These are phyloP conservation scores for Leucania comma DNA, from an alignment of 2,888 invertebrate species.

Conservation along the genomic window DNA sequence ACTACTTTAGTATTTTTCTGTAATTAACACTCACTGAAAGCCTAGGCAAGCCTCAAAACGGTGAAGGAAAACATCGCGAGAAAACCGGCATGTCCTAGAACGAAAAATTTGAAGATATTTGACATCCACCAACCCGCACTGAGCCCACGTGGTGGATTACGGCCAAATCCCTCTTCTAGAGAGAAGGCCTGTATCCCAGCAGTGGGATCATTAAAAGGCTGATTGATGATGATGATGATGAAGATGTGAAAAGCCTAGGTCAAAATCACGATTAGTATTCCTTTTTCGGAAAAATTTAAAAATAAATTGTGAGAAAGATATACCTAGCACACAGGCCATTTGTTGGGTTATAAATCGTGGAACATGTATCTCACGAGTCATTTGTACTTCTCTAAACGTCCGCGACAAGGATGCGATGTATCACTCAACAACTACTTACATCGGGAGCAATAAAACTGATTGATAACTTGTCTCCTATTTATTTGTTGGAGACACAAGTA, in stretches of 20 bases:
- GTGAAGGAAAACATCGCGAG: too few species aligned
- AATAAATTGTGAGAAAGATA: slow-evolving; percentile 15
- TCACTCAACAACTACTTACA: slow-evolving; percentile 57
- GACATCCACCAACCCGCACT: too few species aligned
- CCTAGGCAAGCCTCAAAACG: too few species aligned
- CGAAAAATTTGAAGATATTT: too few species aligned
- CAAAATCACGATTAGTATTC: slow-evolving; percentile 13
- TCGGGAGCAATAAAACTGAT: slow-evolving; percentile 58
- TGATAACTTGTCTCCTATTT: slow-evolving; percentile 54
- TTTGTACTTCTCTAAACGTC: slow-evolving; percentile 50
- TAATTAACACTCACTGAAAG: slow-evolving; percentile 14
- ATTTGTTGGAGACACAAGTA: slow-evolving; percentile 48
- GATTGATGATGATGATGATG: too few species aligned
- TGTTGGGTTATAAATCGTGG: slow-evolving; percentile 49
- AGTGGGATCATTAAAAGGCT: too few species aligned
- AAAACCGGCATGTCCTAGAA: too few species aligned
- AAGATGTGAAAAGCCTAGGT: too few species aligned
- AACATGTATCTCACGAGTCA: slow-evolving; percentile 46
- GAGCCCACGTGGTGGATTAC: too few species aligned
- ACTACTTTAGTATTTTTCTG: slow-evolving; percentile 1
- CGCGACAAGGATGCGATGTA: slow-evolving; percentile 50
- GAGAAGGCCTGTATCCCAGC: too few species aligned
- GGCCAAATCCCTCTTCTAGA: too few species aligned
- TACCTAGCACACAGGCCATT: slow-evolving; percentile 36
- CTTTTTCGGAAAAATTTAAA: slow-evolving; percentile 1